Base-by-base conservation (phyloP, 2,113 vertebrate species). In the Embiotoca jacksoni region DNA sequence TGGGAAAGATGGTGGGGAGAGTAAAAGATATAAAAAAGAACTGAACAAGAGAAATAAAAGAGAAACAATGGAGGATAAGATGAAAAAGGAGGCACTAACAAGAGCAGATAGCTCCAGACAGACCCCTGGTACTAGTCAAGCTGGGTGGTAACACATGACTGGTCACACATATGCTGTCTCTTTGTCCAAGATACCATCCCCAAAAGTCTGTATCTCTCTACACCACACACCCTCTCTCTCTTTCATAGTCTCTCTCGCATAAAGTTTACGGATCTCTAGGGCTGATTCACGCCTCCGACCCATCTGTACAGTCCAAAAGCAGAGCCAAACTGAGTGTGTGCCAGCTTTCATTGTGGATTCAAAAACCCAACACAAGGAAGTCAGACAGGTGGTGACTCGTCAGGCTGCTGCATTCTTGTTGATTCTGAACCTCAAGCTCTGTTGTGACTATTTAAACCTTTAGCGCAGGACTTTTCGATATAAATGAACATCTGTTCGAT, bases 301-400 rank as follows among this genome's bases (percentile, higher is more conserved):
- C 65, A 75, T 82, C 62, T 84, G 82, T 52, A 71, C 31, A 16
- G 32, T 41, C 32, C 44, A 13, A 30, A 86, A 41, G 37, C 16
- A 11, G 35, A 75, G 39, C 73, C 65, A 59, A 69, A 47, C 1
- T 14, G 14, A 39, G 2, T 39, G 58, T 35, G 60, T 5, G 47
- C 10, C 31, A 36, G 56, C 9, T 62, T 50, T 65, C 36, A 47
- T 8, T 14, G 3, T 49, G 14, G 4, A 50, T 70, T 37, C n/a
- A 52, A 50, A 10, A 50, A 46, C 13, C n/a, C 53, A 39, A 50
- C 7, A 14, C 33, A 35, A 31, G 23, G 6, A 37, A 16, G 56
- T 9, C 14, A 2, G 2, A 69, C 15, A 41, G 10, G 30, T 1
- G 3, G 30, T 9, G 50, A 10, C 76, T 47, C 14, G 32, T 14